These are phyloP conservation scores for Gobiocypris rarus DNA, from an alignment of 2,113 vertebrate genomes.

Conservation along the genomic window DNA sequence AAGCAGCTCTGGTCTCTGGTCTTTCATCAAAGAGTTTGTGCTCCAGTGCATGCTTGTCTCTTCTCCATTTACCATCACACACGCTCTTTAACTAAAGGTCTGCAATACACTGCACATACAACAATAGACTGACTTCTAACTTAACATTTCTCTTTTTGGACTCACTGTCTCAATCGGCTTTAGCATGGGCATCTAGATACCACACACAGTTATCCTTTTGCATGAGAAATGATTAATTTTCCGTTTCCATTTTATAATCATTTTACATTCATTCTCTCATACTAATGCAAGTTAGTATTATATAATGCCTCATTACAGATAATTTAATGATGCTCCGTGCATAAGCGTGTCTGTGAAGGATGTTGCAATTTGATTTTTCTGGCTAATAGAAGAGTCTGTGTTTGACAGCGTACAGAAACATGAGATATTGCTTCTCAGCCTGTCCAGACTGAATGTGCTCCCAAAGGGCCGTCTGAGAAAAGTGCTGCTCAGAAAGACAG, in stretches of 20 bases:
- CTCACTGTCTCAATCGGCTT: background rate
- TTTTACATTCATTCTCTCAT: too few species aligned
- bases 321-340: background rate
- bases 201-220: background rate
- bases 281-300: background rate
- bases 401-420: background rate
- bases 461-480: background rate
- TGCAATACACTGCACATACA: background rate
- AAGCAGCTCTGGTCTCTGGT: background rate
- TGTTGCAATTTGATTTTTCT: background rate
- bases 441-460: background rate
- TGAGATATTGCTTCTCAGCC: background rate
- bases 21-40: constrained; percentile 14
- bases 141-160: background rate
- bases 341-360: background rate
- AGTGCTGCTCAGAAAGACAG: background rate
- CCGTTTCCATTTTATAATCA: background rate
- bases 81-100: background rate
- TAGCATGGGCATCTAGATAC: background rate
- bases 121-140: background rate
- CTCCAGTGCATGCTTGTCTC: background rate
- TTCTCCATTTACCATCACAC: background rate
- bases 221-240: background rate
- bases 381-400: background rate
- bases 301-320: background rate